Evolutionary conservation across 2,113 vertebrate species (phyloP).

Genomic region (Seriola aureovittata): DNA sequence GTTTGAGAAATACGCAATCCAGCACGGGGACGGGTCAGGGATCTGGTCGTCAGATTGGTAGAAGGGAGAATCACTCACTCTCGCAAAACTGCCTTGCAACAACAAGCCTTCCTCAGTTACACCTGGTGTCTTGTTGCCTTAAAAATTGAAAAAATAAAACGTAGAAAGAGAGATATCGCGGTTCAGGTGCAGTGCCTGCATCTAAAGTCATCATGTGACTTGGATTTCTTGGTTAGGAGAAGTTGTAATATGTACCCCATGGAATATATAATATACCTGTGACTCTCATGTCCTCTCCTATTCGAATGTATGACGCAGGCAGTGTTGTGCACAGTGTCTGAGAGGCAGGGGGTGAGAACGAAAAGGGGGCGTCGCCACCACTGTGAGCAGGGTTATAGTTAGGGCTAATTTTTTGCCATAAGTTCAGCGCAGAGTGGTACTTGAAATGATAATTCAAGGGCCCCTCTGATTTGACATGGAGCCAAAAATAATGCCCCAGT

Average conservation of each 20-base stretch:
- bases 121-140: background rate
- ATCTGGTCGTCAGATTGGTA: background rate
- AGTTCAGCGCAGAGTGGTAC: background rate
- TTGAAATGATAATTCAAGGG: background rate
- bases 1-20: background rate
- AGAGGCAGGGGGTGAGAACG: background rate
- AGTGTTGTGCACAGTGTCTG: slow-evolving; percentile 57
- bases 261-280: background rate
- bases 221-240: background rate
- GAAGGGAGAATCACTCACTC: background rate
- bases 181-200: background rate
- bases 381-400: background rate
- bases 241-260: too few relatives aligned
- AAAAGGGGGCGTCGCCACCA: background rate
- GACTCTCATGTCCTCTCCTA: slow-evolving; percentile 70
- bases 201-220: too few relatives aligned
- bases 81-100: too few relatives aligned
- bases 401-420: background rate
- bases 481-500: background rate
- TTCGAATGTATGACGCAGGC: slow-evolving; percentile 25
- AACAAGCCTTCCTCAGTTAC: too few relatives aligned
- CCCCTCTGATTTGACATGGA: background rate
- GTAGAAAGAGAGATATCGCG: background rate
- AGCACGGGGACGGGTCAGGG: background rate
- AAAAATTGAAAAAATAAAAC: background rate